Percentiles rank a stretch among this genome's conserved stretches.
These are phyloP conservation scores for Myopa tessellatipennis DNA, from an alignment of 2,888 invertebrate species.

Conservation along the genomic window DNA sequence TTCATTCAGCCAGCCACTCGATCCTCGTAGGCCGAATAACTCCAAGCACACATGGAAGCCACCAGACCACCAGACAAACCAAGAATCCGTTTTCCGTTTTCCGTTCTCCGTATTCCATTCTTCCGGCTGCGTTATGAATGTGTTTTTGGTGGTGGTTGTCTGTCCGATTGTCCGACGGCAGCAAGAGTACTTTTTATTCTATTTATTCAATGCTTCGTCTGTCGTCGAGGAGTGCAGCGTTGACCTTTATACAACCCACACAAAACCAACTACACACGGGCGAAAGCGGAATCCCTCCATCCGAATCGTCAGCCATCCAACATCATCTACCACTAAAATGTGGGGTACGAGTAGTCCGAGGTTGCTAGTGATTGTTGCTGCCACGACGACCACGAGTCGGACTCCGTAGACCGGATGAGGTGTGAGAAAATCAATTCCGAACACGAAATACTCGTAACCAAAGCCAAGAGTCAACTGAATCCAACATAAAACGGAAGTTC, in stretches of 20 bases:
- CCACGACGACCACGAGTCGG: not conserved
- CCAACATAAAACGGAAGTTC: conserved; percentile 3
- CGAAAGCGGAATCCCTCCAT: too few species aligned
- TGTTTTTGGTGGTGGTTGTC: not conserved
- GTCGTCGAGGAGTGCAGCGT: conserved; percentile 10
- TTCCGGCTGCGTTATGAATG: not conserved
- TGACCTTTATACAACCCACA: conserved; percentile 9
- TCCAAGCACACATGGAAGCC: not conserved
- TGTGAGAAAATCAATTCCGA: conserved; percentile 42
- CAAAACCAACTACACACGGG: not conserved
- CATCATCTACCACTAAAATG: too few species aligned
- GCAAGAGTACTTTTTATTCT: conserved; percentile 26
- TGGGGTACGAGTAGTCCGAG: too few species aligned
- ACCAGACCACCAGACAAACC: not conserved
- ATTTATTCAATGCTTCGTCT: conserved; percentile 31
- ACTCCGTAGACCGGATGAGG: not conserved
- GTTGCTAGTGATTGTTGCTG: not conserved
- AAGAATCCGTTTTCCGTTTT: too few species aligned
- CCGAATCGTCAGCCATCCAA: too few species aligned
- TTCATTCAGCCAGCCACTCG: not conserved
- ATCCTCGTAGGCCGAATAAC: too few species aligned
- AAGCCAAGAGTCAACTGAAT: not conserved
- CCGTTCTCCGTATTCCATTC: too few species aligned
- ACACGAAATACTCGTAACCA: conserved; percentile 11
- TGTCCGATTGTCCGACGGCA: conserved; percentile 20